phyloP scores from a whole-genome alignment of 2,888 invertebrate species.

The Belgica antarctica region DNA sequence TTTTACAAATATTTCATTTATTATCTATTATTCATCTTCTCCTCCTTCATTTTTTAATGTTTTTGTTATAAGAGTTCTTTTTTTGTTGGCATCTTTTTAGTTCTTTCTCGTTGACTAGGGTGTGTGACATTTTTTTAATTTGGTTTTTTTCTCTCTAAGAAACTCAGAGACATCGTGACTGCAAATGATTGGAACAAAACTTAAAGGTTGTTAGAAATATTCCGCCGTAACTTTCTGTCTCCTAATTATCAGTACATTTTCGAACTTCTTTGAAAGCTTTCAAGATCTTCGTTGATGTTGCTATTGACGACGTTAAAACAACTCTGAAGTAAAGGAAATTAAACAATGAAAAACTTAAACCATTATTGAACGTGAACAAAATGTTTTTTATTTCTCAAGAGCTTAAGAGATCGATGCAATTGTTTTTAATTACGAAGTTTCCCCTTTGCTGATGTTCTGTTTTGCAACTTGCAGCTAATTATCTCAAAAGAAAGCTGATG shows the following conservation, averaged over 20 bases:
- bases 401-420: neutral
- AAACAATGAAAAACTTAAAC: too few relatives aligned
- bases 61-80: constrained; percentile 26
- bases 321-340: too few relatives aligned
- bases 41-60: constrained; percentile 8
- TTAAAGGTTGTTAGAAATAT: too few relatives aligned
- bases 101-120: constrained; percentile 5
- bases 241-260: too few relatives aligned
- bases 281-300: too few relatives aligned
- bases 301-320: too few relatives aligned
- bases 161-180: neutral
- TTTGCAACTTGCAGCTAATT: neutral
- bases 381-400: constrained; percentile 3
- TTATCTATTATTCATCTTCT: constrained; percentile 35
- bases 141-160: neutral
- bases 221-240: too few relatives aligned
- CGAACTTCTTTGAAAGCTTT: too few relatives aligned
- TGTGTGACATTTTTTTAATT: constrained; percentile 1
- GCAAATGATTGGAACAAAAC: too few relatives aligned
- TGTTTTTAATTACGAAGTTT: constrained; percentile 2
- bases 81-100: constrained; percentile 35
- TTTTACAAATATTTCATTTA: constrained; percentile 42
- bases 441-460: neutral
- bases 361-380: too few relatives aligned
- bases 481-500: neutral